These are phyloP conservation scores for Listronotus oregonensis DNA, from an alignment of 1,140 invertebrate species.

Conservation along the genomic window DNA sequence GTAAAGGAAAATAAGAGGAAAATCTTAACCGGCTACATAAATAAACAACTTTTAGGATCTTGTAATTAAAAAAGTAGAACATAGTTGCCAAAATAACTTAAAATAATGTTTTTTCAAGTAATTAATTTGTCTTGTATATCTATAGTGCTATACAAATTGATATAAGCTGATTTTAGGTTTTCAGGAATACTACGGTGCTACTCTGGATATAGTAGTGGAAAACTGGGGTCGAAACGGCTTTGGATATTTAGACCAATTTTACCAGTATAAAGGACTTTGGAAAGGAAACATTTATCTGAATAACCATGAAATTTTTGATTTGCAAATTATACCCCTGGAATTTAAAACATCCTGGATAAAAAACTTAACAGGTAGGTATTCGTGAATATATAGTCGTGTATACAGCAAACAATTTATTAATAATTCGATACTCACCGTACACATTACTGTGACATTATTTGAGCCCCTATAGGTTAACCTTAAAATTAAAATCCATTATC, in stretches of 20 bases:
- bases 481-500: constrained; percentile 56
- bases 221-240: constrained; percentile 65
- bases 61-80: no score
- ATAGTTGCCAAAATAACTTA: no score
- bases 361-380: constrained; percentile 30
- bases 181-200: constrained; percentile 33
- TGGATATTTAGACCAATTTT: constrained; percentile 56
- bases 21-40: no score
- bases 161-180: neutral
- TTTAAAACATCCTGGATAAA: constrained; percentile 59
- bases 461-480: neutral
- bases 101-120: no score
- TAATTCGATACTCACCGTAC: no score
- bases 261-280: constrained; percentile 61
- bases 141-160: no score
- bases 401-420: no score
- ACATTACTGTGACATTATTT: no score
- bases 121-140: no score
- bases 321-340: constrained; percentile 61
- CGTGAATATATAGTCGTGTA: no score
- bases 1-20: no score
- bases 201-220: constrained; percentile 64
- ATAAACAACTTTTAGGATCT: no score
- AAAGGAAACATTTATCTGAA: constrained; percentile 58
- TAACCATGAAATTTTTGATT: constrained; percentile 52